Evolutionary conservation across 2,888 invertebrate species (phyloP), one percentile per base, ranked within the genome.

Genomic region (Agrilus biguttatus): DNA sequence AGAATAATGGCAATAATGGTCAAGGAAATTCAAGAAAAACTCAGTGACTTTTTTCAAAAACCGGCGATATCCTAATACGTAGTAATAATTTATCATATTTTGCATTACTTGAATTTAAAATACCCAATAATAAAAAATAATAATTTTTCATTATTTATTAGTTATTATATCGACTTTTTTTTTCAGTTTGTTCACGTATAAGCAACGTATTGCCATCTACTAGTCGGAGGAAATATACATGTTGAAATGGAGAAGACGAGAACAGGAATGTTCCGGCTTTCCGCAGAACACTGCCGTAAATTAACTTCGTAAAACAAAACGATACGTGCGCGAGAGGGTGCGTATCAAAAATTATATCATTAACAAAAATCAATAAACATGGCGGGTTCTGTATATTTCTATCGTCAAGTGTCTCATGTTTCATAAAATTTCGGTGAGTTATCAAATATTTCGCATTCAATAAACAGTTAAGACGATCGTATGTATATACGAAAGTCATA

Each of bases 301-400:
- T 5, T 21, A 37, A 37, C n/a, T 21, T 21, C 14, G 21, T 28
- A 14, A 37, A 28, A 37, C 8, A 37, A 19, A 37, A 14, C 21
- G 39, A 38, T 35, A 32, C 21, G 14, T 34, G 39, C 42, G 41
- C 37, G 33, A n/a, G 13, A 12, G 12, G 13, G 28, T 36, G 46
- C 46, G 44, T 42, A 44, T 13, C 40, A 21, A 28, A 37, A 45
- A 43, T 40, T 42, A 49, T 45, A 44, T 45, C 48, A 45, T 55
- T 56, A 57, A 57, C 55, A 56, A 59, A 61, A 63, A 63, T 62
- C 61, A 58, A 63, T 62, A 62, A 62, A 62, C 55, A 63, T 63
- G 63, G 62, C 62, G 61, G 60, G 59, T 53, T 53, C 51, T 56
- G 57, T 58, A 53, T 58, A 51, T 53, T 55, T 57, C 54, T 46